These are phyloP conservation scores for Alitta virens DNA, from an alignment of 2,888 invertebrate genomes.

Conservation along the genomic window DNA sequence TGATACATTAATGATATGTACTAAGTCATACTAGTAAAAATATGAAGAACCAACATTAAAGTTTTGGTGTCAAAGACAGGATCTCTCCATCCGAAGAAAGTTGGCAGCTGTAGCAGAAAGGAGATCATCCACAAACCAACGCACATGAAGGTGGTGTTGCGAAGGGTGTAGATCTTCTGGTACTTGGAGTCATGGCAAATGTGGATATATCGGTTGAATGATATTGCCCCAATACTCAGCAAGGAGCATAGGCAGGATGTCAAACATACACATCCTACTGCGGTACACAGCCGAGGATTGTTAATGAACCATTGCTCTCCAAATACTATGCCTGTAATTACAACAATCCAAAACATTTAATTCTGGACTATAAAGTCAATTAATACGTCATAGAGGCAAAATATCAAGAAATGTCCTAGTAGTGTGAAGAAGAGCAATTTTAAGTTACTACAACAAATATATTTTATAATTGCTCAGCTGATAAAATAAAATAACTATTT, in stretches of 20 bases:
- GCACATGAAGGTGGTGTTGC: conserved; percentile 25
- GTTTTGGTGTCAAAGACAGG: conserved; percentile 30
- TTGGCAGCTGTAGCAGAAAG: conserved; percentile 28
- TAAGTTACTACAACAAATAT: too few relatives aligned
- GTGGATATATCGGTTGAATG: conserved; percentile 37
- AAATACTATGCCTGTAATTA: neutral
- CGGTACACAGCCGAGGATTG: neutral
- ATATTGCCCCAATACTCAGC: conserved; percentile 35
- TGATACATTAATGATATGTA: too few relatives aligned
- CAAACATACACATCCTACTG: neutral
- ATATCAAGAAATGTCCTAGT: too few relatives aligned
- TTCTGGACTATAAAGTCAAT: too few relatives aligned
- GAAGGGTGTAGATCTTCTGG: conserved; percentile 21
- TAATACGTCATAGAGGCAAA: too few relatives aligned
- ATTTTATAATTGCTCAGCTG: too few relatives aligned
- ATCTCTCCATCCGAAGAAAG: conserved; percentile 30
- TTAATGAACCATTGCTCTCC: conserved; percentile 2
- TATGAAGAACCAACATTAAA: conserved; percentile 13
- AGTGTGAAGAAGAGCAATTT: too few relatives aligned
- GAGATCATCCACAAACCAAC: conserved; percentile 17
- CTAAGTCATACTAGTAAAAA: too few relatives aligned
- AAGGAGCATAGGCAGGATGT: conserved; percentile 25
- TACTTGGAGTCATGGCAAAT: conserved; percentile 29
- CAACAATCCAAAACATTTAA: neutral
- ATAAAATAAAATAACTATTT: too few relatives aligned